Percentiles rank a stretch among this genome's conserved stretches.
Conservation (phyloP, 2,113 vertebrate species). For the Triplophysa rosa region DNA sequence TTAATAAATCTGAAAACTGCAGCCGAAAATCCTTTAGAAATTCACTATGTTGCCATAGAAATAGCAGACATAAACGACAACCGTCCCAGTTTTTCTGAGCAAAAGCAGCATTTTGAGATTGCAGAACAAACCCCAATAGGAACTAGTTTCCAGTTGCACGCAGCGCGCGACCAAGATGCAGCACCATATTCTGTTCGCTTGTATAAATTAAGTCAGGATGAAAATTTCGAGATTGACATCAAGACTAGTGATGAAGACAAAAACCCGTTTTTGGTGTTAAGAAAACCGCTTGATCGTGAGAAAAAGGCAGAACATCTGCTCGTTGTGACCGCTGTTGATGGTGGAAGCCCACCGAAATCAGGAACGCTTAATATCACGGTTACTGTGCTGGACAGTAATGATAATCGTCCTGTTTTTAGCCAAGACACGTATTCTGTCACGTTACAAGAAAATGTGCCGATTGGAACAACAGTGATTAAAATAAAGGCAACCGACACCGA, state of each 20-base stretch:
- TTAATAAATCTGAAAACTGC: conserved; percentile 65
- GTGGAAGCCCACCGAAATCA: conserved; percentile 64
- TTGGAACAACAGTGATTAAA: conserved; percentile 53
- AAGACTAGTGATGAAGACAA: conserved; percentile 63
- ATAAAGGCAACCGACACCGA: conserved; percentile 65
- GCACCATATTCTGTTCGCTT: conserved; percentile 52
- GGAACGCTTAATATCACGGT: conserved; percentile 67
- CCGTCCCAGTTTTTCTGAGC: conserved; percentile 60
- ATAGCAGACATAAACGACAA: conserved; percentile 70
- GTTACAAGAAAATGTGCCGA: conserved; percentile 59
- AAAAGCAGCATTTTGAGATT: conserved; percentile 62
- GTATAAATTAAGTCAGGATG: conserved; percentile 67
- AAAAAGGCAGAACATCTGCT: conserved; percentile 48
- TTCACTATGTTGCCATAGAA: conserved; percentile 68
- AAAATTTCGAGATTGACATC: conserved; percentile 66
- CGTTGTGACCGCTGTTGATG: conserved; percentile 62
- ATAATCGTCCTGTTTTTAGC: conserved; percentile 66
- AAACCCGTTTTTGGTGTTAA: conserved; percentile 65
- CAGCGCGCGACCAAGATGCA: conserved; percentile 62
- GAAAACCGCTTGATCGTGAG: conserved; percentile 68
- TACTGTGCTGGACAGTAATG: conserved; percentile 67
- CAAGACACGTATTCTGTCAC: conserved; percentile 62
- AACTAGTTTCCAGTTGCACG: conserved; percentile 60
- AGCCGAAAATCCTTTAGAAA: conserved; percentile 68
- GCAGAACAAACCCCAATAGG: conserved; percentile 47